Conservation (phyloP, 2,888 invertebrate genomes). For the Drosophila birchii region DNA sequence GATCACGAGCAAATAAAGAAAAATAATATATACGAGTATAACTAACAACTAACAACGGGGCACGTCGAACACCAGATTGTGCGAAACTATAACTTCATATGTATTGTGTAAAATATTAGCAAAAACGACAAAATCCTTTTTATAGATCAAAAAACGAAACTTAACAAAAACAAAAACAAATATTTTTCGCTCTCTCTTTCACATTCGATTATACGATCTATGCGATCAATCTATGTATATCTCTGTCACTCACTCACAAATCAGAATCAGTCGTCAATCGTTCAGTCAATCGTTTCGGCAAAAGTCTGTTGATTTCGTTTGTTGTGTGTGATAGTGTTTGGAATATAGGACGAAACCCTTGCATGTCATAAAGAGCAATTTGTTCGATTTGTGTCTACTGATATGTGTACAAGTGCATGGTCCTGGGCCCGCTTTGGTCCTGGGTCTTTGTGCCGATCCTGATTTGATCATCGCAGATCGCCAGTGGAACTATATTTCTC, state of each 20-base stretch:
- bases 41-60: conserved; percentile 36
- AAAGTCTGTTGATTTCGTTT: conserved; percentile 63
- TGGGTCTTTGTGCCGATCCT: conserved; percentile 45
- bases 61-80: conserved; percentile 60
- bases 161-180: conserved; percentile 4
- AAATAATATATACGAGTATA: conserved; percentile 36
- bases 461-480: conserved; percentile 49
- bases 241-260: conserved; percentile 39
- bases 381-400: conserved; percentile 66
- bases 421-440: conserved; percentile 5
- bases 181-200: conserved; percentile 64
- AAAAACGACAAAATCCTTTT: conserved; percentile 40
- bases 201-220: conserved; percentile 32
- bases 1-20: conserved; percentile 70
- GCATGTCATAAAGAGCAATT: conserved; percentile 61
- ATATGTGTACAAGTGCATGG: conserved; percentile 26
- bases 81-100: conserved; percentile 59
- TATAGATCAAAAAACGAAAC: conserved; percentile 41
- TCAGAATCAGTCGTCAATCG: conserved; percentile 47
- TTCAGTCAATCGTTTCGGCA: conserved; percentile 57
- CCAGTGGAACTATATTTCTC: conserved; percentile 34
- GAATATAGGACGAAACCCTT: conserved; percentile 37
- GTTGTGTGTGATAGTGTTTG: conserved; percentile 71
- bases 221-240: conserved; percentile 14
- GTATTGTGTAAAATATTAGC: conserved; percentile 77